Conservation (phyloP, 2,113 vertebrate species). For the Phrynosoma blainvillii region DNA sequence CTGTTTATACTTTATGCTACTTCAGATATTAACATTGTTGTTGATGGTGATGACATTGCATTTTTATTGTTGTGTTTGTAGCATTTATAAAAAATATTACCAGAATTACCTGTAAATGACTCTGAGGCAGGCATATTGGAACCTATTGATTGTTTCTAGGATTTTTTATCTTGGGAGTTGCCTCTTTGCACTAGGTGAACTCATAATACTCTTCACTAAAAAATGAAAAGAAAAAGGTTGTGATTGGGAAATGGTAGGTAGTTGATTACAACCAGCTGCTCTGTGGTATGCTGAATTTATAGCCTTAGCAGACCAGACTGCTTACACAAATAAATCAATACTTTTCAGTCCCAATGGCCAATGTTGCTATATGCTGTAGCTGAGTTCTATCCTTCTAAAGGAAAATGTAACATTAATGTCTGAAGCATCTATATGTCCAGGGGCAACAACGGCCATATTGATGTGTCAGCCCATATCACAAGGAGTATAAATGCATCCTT, state of each 20-base stretch:
- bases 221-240: neutral
- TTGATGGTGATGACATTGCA: neutral
- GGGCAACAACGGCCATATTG: neutral
- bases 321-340: neutral
- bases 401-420: conserved; percentile 3
- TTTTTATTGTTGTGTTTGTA: neutral
- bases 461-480: neutral
- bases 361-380: neutral
- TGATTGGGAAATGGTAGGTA: neutral
- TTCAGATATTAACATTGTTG: neutral
- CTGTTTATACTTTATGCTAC: neutral
- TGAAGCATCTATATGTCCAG: neutral
- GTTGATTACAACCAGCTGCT: neutral
- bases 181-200: neutral
- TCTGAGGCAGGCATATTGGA: neutral
- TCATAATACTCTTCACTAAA: neutral
- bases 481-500: neutral
- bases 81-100: neutral
- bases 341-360: neutral
- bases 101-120: neutral
- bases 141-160: neutral
- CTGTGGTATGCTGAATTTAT: neutral
- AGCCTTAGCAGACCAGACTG: neutral
- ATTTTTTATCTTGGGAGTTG: neutral
- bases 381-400: neutral